Evolutionary conservation across 2,113 vertebrate species (phyloP).

Genomic region (Gambusia affinis): DNA sequence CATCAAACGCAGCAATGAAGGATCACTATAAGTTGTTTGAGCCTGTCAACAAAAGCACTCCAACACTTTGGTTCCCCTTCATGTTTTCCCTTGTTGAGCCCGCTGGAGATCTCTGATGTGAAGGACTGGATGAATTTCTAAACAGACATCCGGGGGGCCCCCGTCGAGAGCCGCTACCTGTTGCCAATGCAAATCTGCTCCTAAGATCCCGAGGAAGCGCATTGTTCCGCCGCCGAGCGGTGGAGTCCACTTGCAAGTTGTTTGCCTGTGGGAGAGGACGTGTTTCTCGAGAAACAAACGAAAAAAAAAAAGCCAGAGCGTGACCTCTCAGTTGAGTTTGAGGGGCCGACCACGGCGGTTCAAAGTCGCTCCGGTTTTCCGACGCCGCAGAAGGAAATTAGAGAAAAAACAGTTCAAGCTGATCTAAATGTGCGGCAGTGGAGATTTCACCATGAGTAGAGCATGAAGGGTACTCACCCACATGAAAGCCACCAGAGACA

Average conservation of each 20-base stretch:
- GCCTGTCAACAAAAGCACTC: conserved; percentile 65
- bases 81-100: conserved; percentile 36
- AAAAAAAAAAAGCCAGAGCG: conserved; percentile 9
- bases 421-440: not conserved
- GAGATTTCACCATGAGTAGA: conserved; percentile 27
- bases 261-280: conserved; percentile 26
- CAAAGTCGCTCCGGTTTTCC: conserved; percentile 46
- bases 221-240: conserved; percentile 34
- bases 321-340: conserved; percentile 31
- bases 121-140: conserved; percentile 58
- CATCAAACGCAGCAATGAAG: conserved; percentile 64
- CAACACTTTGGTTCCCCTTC: conserved; percentile 24
- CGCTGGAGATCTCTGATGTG: conserved; percentile 58
- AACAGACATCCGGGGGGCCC: conserved; percentile 37
- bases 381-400: not conserved
- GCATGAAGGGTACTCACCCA: conserved; percentile 41
- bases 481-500: conserved; percentile 35
- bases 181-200: conserved; percentile 71
- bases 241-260: conserved; percentile 22
- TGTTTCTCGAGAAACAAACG: not conserved
- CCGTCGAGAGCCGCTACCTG: conserved; percentile 61
- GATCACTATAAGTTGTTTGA: conserved; percentile 69
- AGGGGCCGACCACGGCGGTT: conserved; percentile 23
- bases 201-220: conserved; percentile 38
- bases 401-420: not conserved